These are phyloP conservation scores for Tortrix viridana DNA, from an alignment of 2,888 invertebrate species.

Conservation along the genomic window DNA sequence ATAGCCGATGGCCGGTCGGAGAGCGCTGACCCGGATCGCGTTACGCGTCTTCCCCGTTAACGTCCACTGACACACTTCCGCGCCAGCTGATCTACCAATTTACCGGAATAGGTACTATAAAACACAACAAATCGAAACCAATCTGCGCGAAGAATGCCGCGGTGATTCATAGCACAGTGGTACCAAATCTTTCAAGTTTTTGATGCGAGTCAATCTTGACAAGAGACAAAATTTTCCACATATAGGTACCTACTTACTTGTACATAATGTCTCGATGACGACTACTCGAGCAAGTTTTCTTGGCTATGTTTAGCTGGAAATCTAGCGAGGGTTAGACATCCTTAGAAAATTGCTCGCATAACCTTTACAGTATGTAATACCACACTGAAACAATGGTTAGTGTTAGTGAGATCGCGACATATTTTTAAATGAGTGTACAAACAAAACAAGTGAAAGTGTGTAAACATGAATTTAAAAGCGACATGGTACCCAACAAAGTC, in stretches of 20 bases:
- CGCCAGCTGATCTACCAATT: conserved; percentile 48
- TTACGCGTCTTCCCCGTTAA: conserved; percentile 52
- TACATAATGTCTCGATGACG: too few species aligned
- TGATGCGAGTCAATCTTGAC: background rate
- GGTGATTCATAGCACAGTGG: background rate
- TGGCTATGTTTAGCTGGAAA: too few species aligned
- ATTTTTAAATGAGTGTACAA: background rate
- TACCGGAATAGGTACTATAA: conserved; percentile 24
- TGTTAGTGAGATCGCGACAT: background rate
- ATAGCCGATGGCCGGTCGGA: conserved; percentile 23
- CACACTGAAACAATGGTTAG: too few species aligned
- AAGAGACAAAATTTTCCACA: too few species aligned
- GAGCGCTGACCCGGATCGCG: conserved; percentile 74
- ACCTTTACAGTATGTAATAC: too few species aligned
- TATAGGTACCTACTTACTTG: too few species aligned
- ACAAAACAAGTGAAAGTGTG: background rate
- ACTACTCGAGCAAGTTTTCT: too few species aligned
- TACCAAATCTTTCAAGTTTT: background rate
- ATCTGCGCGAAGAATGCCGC: background rate
- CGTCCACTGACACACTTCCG: conserved; percentile 63
- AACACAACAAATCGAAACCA: conserved; percentile 19
- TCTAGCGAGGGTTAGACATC: too few species aligned
- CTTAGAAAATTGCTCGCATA: too few species aligned
- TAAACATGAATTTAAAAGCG: background rate
- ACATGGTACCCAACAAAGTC: background rate